Evolutionary conservation across 2,888 invertebrate species (phyloP).

Genomic region (Apantesis nais): DNA sequence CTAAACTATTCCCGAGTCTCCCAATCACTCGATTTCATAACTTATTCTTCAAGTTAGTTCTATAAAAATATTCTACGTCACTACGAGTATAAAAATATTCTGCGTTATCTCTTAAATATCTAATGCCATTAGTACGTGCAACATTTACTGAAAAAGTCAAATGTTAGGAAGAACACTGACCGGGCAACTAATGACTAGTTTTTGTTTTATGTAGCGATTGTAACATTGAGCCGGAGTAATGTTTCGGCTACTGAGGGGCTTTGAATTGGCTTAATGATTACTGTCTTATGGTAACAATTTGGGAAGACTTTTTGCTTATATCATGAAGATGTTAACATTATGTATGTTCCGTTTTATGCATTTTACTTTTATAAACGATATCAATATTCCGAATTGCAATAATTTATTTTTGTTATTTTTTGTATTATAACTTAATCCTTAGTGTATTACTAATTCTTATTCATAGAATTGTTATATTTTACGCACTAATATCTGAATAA

Average conservation of each 20-base stretch:
- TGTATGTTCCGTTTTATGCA: neutral
- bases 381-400: neutral
- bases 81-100: too few species aligned
- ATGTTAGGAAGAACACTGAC: neutral
- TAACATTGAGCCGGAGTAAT: neutral
- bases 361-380: neutral
- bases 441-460: neutral
- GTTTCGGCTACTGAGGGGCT: neutral
- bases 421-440: neutral
- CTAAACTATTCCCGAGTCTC: neutral
- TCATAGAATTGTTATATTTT: neutral
- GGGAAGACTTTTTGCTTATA: slow-evolving; percentile 4
- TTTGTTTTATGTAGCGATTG: neutral
- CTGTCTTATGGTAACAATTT: neutral
- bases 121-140: neutral
- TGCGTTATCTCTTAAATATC: neutral
- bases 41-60: neutral
- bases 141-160: neutral
- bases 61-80: too few species aligned
- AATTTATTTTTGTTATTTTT: neutral
- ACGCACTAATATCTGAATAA: neutral
- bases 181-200: slow-evolving; percentile 6
- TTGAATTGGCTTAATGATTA: slow-evolving; percentile 8
- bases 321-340: neutral
- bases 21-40: neutral